Conservation (phyloP, 2,888 invertebrate species). For the Nycteola revayana region DNA sequence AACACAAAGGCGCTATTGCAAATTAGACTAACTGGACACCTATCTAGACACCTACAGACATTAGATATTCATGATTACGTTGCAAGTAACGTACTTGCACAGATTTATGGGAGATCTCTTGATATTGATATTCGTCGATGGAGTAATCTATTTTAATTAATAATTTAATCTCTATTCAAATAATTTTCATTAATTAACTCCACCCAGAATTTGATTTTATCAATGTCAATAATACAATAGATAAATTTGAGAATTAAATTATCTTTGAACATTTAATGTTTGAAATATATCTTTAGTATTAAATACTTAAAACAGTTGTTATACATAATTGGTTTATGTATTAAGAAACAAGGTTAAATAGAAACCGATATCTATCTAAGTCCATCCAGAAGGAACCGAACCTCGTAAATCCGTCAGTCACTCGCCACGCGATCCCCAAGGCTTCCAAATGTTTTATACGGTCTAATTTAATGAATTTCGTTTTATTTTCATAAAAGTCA, state of each 20-base stretch:
- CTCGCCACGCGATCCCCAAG: slow-evolving; percentile 43
- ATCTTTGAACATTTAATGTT: too few species aligned
- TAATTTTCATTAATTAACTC: slow-evolving; percentile 25
- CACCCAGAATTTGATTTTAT: slow-evolving; percentile 24
- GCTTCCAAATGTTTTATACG: slow-evolving; percentile 34
- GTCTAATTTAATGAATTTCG: too few species aligned
- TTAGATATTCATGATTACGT: slow-evolving; percentile 60
- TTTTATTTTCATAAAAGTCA: too few species aligned
- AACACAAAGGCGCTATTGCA: slow-evolving; percentile 74
- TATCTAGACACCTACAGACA: slow-evolving; percentile 52
- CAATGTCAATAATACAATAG: slow-evolving; percentile 17
- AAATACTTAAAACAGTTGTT: too few species aligned
- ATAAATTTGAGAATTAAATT: too few species aligned
- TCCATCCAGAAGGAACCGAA: slow-evolving; percentile 46
- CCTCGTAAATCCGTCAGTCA: slow-evolving; percentile 52
- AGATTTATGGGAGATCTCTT: slow-evolving; percentile 35
- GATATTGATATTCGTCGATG: slow-evolving; percentile 32
- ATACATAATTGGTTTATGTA: slow-evolving; percentile 43
- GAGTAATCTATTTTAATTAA: slow-evolving; percentile 34
- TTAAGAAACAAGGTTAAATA: slow-evolving; percentile 43
- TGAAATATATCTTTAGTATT: too few species aligned
- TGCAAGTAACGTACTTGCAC: slow-evolving; percentile 26
- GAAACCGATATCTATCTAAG: slow-evolving; percentile 52
- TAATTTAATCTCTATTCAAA: slow-evolving; percentile 30
- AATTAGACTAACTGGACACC: slow-evolving; percentile 69